Evolutionary conservation across 2,797 vertebrate species (phyloP), one percentile per base, ranked within the genome.

Genomic region (Silurus lanzhouensis): DNA sequence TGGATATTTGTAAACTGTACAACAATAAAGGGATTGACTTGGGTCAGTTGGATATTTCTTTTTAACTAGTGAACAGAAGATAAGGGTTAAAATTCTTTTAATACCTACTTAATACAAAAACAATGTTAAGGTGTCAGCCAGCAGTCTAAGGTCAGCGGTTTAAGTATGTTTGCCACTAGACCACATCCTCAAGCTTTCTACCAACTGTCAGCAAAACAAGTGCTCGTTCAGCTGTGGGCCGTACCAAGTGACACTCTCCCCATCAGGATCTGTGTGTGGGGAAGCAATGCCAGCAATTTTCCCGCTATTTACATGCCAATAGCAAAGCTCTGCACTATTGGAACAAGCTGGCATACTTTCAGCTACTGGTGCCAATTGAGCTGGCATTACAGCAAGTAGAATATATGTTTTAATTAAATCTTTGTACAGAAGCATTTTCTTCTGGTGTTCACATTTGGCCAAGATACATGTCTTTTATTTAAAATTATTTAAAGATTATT

Each of bases 171-270:
- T 70, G 76, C 22, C 7, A 22, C 20, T 57, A 63, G 52, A 72
- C 38, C 63, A 68, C 3, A 12, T 72, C 20, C 52, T 25, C 25
- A 81, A 75, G 31, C 74, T 12, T 64, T 63, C 85, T 13, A 72
- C 67, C 85, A 83, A 57, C 64, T 80, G 86, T 84, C 48, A 85
- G 20, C 88, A 88, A 84, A 90, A 85, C 87, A 86, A 66, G 48
- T 71, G 64, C 6, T 71, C 25, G 12, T 48, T 66, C 64, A 74
- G 71, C 71, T 79, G 64, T 64, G 25, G 31, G 27, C 38, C n/a
- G 25, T 64, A 81, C 84, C 77, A 85, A 72, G 55, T 72, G 67
- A 64, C 58, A 20, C 57, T 55, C 22, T 85, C 46, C 5, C 27
- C 27, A 20, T 61, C 8, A 25, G 64, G 52, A 22, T 48, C 20